These are phyloP conservation scores for Hexactinellida sp. DNA, from an alignment of 37 sponge, comb jelly and placozoan species.

Conservation along the genomic window DNA sequence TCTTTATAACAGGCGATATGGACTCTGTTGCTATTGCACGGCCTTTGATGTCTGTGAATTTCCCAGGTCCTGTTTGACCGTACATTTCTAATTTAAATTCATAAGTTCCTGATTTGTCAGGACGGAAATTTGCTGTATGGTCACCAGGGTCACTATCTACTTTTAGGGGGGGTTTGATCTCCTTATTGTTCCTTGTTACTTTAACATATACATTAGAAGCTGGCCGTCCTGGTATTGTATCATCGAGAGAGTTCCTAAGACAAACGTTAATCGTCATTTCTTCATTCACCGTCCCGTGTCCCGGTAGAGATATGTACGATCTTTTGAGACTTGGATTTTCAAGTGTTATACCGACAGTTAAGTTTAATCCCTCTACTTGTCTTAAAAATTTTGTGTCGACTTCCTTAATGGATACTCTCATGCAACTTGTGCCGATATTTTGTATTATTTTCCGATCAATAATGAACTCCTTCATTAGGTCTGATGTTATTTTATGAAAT, in stretches of 20 bases:
- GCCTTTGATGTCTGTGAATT: not conserved
- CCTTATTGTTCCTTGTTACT: not conserved
- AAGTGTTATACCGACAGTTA: too few species aligned
- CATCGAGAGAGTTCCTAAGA: not conserved
- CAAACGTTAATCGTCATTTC: not conserved
- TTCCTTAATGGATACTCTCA: not conserved
- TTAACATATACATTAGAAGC: too few species aligned
- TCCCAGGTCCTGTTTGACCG: not conserved
- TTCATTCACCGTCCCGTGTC: too few species aligned
- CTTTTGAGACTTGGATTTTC: not conserved
- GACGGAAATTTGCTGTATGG: not conserved
- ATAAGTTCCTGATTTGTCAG: not conserved
- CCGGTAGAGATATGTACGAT: not conserved
- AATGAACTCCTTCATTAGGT: not conserved
- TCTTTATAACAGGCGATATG: not conserved
- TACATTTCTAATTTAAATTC: not conserved
- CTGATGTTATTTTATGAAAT: not conserved
- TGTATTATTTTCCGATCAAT: not conserved
- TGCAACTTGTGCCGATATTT: not conserved
- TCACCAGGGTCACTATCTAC: not conserved
- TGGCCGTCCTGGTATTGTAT: not conserved
- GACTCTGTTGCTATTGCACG: not conserved
- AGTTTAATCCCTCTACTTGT: too few species aligned
- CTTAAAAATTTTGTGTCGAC: not conserved
- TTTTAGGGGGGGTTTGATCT: not conserved